Evolutionary conservation across 2,888 invertebrate species (phyloP), one percentile per base, ranked within the genome.

Genomic region (Lycophotia porphyrea): DNA sequence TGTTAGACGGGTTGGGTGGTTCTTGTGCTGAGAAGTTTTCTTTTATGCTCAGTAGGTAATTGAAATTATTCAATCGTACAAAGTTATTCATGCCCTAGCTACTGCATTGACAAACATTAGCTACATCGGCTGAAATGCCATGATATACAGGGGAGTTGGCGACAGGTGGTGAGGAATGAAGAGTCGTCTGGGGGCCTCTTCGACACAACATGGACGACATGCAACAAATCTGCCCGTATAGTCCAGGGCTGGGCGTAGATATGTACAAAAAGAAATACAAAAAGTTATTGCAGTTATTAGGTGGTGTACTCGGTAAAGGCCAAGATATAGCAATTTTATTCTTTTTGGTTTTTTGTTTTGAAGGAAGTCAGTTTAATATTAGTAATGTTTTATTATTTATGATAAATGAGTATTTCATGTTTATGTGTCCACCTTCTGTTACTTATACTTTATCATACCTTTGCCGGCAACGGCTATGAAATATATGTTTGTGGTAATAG

Each of bases 401-500:
- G 21, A 58, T 58, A 18, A 31, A 55, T 15, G 27, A 58, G 21
- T 58, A 31, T 9, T 2, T 34, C 9, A 34, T 31, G 31, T 60
- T 60, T 9, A 34, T 58, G 9, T 34, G 21, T 60, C 21, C 9
- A 34, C 27, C 36, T 31, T 47, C 5, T 47, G 5, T 36, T 39
- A 60, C 36, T n/a, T 13, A 60, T 34, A 31, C 58, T 21, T 34
- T 8, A 60, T 34, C 60, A 5, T 21, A 34, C 0, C 21, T 60
- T 5, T 21, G 21, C 60, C 9, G n/a, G n/a, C n/a, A n/a, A n/a
- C n/a, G 21, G 34, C 9, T 60, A 31, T 60, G 31, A 21, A 60
- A 63, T 36, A 15, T 39, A 36, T 36, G 36, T 52, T 74, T 34
- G 60, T 76, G 47, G 58, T 44, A 24, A 21, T n/a, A 44, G 52